phyloP scores from a whole-genome alignment of 2,888 invertebrate species.

The Eristalinus aeneus region DNA sequence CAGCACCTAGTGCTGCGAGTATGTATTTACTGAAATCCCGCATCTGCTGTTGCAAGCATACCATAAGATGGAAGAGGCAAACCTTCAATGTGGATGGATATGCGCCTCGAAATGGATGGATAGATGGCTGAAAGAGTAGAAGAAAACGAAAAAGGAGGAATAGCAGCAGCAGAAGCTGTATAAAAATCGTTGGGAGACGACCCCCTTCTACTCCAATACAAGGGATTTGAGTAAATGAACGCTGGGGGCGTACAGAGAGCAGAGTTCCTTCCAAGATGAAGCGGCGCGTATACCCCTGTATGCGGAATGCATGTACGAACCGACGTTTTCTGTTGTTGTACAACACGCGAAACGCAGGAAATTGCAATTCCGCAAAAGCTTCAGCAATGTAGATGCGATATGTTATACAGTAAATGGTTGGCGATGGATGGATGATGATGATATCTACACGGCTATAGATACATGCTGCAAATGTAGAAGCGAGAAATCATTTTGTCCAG shows the following conservation, averaged over 20 bases:
- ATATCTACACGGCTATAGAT: conserved; percentile 33
- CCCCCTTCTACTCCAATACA: conserved; percentile 1
- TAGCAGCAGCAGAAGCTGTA: conserved; percentile 42
- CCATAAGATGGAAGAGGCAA: conserved; percentile 38
- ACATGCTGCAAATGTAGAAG: conserved; percentile 62
- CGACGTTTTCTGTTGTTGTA: conserved; percentile 68
- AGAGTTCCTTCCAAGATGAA: conserved; percentile 28
- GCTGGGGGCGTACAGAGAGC: conserved; percentile 23
- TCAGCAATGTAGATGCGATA: conserved; percentile 68
- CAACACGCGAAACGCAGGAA: conserved; percentile 71
- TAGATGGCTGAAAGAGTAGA: conserved; percentile 39
- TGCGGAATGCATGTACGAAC: conserved; percentile 69
- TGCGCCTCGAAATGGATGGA: conserved; percentile 59
- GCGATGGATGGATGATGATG: conserved; percentile 40
- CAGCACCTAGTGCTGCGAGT: conserved; percentile 39
- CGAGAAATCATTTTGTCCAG: conserved; percentile 71
- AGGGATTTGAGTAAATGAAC: conserved; percentile 25
- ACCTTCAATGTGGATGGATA: conserved; percentile 57
- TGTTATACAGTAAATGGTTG: conserved; percentile 58
- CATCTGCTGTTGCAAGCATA: conserved; percentile 31
- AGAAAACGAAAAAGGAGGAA: not conserved
- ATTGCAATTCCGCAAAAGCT: conserved; percentile 71
- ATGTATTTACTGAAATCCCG: conserved; percentile 24
- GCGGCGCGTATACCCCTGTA: conserved; percentile 55
- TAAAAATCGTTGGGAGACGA: conserved; percentile 16